Evolutionary conservation across 2,113 vertebrate species (phyloP), one percentile per base, ranked within the genome.

Genomic region (Formicarius rufipectus): DNA sequence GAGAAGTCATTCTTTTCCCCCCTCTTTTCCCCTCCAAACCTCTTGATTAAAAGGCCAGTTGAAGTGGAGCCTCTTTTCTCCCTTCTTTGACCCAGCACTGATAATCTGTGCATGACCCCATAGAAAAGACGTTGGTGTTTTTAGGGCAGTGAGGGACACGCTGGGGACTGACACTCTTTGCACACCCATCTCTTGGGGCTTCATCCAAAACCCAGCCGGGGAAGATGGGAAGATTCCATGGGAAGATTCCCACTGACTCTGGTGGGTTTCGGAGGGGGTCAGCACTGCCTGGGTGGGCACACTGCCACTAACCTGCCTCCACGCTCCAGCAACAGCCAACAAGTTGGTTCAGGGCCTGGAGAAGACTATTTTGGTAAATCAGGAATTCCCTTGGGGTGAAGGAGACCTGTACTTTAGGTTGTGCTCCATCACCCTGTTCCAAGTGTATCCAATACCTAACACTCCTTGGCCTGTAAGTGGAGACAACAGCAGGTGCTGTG

Each of bases 41-140:
- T 89, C 84, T 85, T 58, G 44, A 96, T 96, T 95, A 93, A 97
- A 96, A 97, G 80, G 83, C 74, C 82, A 35, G 76, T 84, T 95
- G 56, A 78, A 94, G 82, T 58, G 73, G 75, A 96, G 25, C 81
- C 37, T 96, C 76, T 89, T 72, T 74, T 83, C 90, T 93, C 74
- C 73, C 86, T 94, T 49, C 72, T 94, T 87, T 89, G 93, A 75
- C 53, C 62, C 95, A 90, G 52, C 72, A 20, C 80, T 81, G 56
- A 21, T 76, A 77, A 94, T 69, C 72, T 52, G 73, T 59, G 55
- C 82, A 47, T 76, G 85, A 87, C 37, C 60, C 47, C 2, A 1
- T 8, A 79, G 91, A 39, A 62, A 64, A 77, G 69, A n/a, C 8
- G 19, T 6, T 25, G 37, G 49, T 39, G 44, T 71, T 84, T 37